Evolutionary conservation across 2,888 invertebrate species (phyloP).

Genomic region (Drosophila emarginata): DNA sequence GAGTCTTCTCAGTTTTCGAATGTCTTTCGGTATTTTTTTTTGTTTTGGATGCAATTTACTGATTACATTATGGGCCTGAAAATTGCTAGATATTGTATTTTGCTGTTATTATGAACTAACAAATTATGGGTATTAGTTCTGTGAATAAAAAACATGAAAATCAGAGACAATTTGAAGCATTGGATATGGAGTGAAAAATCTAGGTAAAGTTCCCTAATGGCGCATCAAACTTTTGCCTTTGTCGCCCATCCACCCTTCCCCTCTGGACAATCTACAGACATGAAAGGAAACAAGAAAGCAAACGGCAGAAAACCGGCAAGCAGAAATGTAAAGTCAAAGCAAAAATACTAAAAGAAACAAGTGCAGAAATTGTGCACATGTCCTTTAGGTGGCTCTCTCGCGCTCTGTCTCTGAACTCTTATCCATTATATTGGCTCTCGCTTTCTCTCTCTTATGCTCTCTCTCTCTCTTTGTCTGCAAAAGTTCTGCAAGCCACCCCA

Average conservation of each 20-base stretch:
- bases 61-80: slow-evolving; percentile 73
- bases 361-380: slow-evolving; percentile 65
- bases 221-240: slow-evolving; percentile 16
- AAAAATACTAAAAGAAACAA: slow-evolving; percentile 55
- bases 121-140: slow-evolving; percentile 72
- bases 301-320: slow-evolving; percentile 68
- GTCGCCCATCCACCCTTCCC: background rate
- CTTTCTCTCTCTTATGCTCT: background rate
- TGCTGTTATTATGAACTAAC: slow-evolving; percentile 61
- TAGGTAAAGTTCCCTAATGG: slow-evolving; percentile 3
- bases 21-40: slow-evolving; percentile 23
- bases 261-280: slow-evolving; percentile 16
- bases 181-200: background rate
- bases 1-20: background rate
- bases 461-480: slow-evolving; percentile 17
- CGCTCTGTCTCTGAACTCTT: background rate
- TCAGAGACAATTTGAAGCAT: slow-evolving; percentile 43
- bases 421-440: background rate
- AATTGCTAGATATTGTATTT: slow-evolving; percentile 70
- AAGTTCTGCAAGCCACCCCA: slow-evolving; percentile 59
- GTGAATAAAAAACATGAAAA: slow-evolving; percentile 48
- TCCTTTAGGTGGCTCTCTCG: slow-evolving; percentile 15
- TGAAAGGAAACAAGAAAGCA: slow-evolving; percentile 67
- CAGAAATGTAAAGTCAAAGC: slow-evolving; percentile 57
- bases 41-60: slow-evolving; percentile 63